A percentile compares a stretch with the other conserved stretches of the same genome.
Evolutionary conservation across 2,888 invertebrate species (phyloP).

Genomic region (Ennomos fuscantarius): DNA sequence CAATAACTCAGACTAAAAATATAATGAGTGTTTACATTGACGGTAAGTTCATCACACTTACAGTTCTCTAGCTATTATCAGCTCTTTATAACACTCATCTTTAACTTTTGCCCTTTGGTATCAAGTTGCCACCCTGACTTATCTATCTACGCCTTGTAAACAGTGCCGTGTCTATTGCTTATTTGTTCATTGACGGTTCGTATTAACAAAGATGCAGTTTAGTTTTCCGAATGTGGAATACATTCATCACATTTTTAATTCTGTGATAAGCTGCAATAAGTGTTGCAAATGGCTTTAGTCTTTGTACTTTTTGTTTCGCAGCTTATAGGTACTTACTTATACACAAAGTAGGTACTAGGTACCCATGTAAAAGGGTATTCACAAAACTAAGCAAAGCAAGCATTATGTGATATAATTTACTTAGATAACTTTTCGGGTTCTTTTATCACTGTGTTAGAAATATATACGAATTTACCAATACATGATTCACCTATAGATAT

Average conservation of each 20-base stretch:
- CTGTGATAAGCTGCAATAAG: constrained; percentile 11
- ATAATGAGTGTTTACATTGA: constrained; percentile 63
- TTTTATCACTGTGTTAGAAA: no score
- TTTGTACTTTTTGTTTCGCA: constrained; percentile 5
- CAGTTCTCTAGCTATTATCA: constrained; percentile 64
- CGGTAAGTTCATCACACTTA: constrained; percentile 72
- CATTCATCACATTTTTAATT: constrained; percentile 18
- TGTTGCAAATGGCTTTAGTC: constrained; percentile 3
- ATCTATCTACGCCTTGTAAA: constrained; percentile 65
- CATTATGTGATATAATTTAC: no score
- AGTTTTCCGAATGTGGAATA: constrained; percentile 28
- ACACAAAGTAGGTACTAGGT: no score
- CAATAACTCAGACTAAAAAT: constrained; percentile 46
- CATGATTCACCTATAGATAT: no score
- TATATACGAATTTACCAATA: no score
- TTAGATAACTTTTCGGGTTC: no score
- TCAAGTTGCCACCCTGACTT: constrained; percentile 76
- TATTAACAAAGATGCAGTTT: constrained; percentile 55
- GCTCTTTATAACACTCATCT: constrained; percentile 62
- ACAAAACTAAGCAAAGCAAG: no score
- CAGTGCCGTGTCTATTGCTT: constrained; percentile 58
- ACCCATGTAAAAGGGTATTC: no score
- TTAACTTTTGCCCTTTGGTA: constrained; percentile 71
- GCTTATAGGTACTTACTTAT: no score
- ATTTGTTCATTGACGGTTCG: constrained; percentile 66